phyloP scores from a whole-genome alignment of 2,797 vertebrate species.

The Phalloptychus januarius region DNA sequence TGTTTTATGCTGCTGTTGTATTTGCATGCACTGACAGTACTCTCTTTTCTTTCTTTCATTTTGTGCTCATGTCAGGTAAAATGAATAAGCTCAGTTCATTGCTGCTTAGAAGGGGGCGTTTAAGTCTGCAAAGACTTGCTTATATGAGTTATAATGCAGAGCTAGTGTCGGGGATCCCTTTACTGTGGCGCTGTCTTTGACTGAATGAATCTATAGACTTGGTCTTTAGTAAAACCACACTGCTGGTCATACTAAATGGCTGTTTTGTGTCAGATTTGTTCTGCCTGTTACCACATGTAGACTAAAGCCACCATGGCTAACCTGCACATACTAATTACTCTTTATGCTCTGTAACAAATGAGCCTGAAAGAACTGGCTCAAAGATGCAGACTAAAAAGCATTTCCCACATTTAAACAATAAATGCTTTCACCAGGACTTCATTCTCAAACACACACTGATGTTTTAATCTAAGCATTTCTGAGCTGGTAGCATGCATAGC shows the following conservation, averaged over 20 bases:
- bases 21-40: not conserved
- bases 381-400: slow-evolving; percentile 2
- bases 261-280: slow-evolving; percentile 45
- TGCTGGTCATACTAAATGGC: slow-evolving; percentile 44
- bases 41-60: not conserved
- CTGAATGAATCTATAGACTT: not conserved
- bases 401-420: not conserved
- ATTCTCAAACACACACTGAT: not conserved
- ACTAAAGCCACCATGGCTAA: slow-evolving; percentile 76
- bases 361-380: not conserved
- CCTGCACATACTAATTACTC: slow-evolving; percentile 73
- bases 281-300: slow-evolving; percentile 70
- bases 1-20: not conserved
- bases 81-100: not conserved
- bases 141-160: not conserved
- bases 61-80: slow-evolving; percentile 2
- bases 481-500: not conserved
- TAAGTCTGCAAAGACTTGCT: not conserved
- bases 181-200: not conserved
- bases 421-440: not conserved
- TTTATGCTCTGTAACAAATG: slow-evolving; percentile 24
- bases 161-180: not conserved
- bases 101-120: not conserved
- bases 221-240: not conserved
- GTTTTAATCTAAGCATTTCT: not conserved